Evolutionary conservation across 1,140 invertebrate genomes (phyloP), one percentile per base, ranked within the genome.

Genomic region (Reticulitermes speratus): DNA sequence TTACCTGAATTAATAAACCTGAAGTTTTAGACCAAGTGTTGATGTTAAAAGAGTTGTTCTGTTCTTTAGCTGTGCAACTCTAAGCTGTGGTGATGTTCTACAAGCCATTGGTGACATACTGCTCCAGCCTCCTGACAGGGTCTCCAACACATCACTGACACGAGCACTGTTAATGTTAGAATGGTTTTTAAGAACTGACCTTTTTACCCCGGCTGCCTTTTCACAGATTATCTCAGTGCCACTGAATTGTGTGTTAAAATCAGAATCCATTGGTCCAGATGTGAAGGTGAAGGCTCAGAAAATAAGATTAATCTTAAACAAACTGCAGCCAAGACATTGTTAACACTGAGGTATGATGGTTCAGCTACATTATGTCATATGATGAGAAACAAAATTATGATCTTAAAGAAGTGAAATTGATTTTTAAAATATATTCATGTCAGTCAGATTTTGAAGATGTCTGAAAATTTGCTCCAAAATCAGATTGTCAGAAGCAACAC

Each of bases 181-280:
- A 69, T 87, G 86, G 83, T 87, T 87, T 85, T 32, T 87, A 19
- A 83, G 86, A 44, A 85, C 84, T 32, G 86, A 85, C 23, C n/a
- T 85, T 30, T 59, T 87, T 30, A n/a, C 86, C 11, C 69, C 65
- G 9, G 65, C 25, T 30, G 14, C 25, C n/a, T 75, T 75, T 14
- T 75, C 65, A 75, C 9, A 30, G n/a, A 30, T 30, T 14, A n/a
- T 75, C 9, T 75, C 65, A 75, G n/a, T 30, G n/a, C 65, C 65
- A n/a, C 65, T 75, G 8, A 75, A 75, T 30, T 14, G n/a, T 30
- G n/a, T 75, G n/a, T 75, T 75, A 75, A 75, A 25, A 75, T 75
- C 65, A 30, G 25, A 75, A 75, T 75, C 65, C 25, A 75, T n/a
- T 11, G 65, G 65, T n/a, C 65, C n/a, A 14, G 65, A 75, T 75